Conservation (phyloP, 2,888 invertebrate species). For the Cheilosia impressa region DNA sequence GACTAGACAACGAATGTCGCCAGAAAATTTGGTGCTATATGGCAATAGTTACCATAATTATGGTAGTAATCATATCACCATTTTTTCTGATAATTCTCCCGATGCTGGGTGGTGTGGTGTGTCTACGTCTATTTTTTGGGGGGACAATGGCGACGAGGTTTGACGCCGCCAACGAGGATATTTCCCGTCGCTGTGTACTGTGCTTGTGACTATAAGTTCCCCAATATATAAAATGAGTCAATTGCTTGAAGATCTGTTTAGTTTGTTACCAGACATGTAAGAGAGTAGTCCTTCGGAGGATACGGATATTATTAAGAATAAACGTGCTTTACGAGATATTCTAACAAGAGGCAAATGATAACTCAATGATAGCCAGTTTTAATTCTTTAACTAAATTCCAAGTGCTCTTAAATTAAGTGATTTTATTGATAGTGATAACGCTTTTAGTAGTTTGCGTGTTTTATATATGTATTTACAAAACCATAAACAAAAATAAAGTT, state of each 20-base stretch:
- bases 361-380: no score
- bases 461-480: slow-evolving; percentile 67
- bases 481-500: not conserved
- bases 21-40: slow-evolving; percentile 73
- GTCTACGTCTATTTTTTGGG: slow-evolving; percentile 62
- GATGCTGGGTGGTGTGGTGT: slow-evolving; percentile 40
- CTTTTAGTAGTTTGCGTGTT: slow-evolving; percentile 62
- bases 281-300: slow-evolving; percentile 63
- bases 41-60: slow-evolving; percentile 75
- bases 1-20: slow-evolving; percentile 74
- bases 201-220: slow-evolving; percentile 40
- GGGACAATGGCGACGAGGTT: slow-evolving; percentile 51
- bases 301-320: slow-evolving; percentile 43
- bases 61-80: slow-evolving; percentile 75
- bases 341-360: not conserved
- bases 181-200: slow-evolving; percentile 52
- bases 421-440: slow-evolving; percentile 69
- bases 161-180: slow-evolving; percentile 68
- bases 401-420: slow-evolving; percentile 75
- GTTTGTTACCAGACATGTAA: slow-evolving; percentile 68
- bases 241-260: slow-evolving; percentile 72
- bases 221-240: slow-evolving; percentile 73
- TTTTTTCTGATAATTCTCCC: slow-evolving; percentile 59
- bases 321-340: slow-evolving; percentile 60
- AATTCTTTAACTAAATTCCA: slow-evolving; percentile 51